A percentile compares a stretch with the other conserved stretches of the same genome.
Evolutionary conservation across 2,113 vertebrate genomes (phyloP).

Genomic region (Perca schrenkii): DNA sequence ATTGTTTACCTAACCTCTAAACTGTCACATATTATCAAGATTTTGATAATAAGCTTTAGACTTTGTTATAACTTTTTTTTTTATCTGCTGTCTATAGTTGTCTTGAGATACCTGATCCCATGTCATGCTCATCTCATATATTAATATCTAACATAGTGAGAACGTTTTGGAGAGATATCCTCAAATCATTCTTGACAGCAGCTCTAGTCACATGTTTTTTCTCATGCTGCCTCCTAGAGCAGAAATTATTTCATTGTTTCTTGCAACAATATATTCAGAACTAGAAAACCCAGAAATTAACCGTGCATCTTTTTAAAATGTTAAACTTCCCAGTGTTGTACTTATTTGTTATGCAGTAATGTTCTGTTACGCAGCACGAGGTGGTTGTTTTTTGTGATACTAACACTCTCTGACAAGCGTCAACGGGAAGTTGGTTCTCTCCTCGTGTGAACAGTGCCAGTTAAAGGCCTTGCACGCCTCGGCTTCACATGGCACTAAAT

Average conservation of each 20-base stretch:
- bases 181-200: not conserved
- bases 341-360: not conserved
- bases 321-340: not conserved
- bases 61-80: not conserved
- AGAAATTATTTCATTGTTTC: not conserved
- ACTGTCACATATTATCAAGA: slow-evolving; percentile 3
- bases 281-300: not conserved
- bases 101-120: slow-evolving; percentile 3
- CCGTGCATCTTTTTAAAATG: not conserved
- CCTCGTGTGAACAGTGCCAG: slow-evolving; percentile 58
- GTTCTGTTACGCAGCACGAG: not conserved
- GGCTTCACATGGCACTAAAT: slow-evolving; percentile 69
- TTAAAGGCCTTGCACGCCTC: slow-evolving; percentile 46
- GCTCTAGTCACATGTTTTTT: not conserved
- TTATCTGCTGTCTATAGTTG: not conserved
- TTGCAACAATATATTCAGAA: not conserved
- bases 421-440: slow-evolving; percentile 58
- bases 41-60: slow-evolving; percentile 22
- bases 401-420: slow-evolving; percentile 28
- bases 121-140: not conserved
- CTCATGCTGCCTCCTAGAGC: not conserved
- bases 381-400: not conserved
- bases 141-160: not conserved
- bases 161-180: not conserved
- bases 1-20: slow-evolving; percentile 12